A percentile compares a stretch with the other conserved stretches of the same genome.
These are phyloP conservation scores for Imbricaverruca yamaguchii DNA, from an alignment of 2,888 invertebrate genomes.

Conservation along the genomic window DNA sequence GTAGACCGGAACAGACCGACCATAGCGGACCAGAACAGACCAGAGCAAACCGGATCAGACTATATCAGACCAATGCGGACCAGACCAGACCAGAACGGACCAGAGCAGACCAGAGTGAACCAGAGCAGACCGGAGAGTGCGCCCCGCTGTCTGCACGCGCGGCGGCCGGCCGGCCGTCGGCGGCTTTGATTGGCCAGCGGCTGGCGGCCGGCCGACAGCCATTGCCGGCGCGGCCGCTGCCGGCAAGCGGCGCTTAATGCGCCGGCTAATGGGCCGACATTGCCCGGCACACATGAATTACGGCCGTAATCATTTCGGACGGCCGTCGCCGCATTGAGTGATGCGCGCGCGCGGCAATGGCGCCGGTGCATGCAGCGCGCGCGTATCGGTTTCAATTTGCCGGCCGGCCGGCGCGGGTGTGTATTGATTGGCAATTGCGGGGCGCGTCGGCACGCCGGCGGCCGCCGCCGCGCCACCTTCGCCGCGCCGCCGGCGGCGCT, in stretches of 20 bases:
- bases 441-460: neutral
- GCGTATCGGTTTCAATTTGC: conserved; percentile 20
- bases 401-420: neutral
- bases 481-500: neutral
- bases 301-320: conserved; percentile 11
- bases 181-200: no score
- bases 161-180: neutral
- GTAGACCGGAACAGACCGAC: no score
- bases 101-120: no score
- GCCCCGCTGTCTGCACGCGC: no score
- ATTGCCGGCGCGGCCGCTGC: neutral
- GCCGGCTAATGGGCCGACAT: neutral
- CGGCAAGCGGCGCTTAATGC: neutral
- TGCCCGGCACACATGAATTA: conserved; percentile 12
- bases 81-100: no score
- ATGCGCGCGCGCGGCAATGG: neutral
- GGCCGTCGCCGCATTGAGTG: neutral
- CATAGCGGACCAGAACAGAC: no score
- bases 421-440: conserved; percentile 2
- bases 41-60: no score
- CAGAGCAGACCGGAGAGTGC: neutral
- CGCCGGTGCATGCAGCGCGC: neutral
- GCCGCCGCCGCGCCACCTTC: neutral
- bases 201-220: no score
- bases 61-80: no score